phyloP scores from a whole-genome alignment of 2,113 vertebrate species.

The Candoia aspera region DNA sequence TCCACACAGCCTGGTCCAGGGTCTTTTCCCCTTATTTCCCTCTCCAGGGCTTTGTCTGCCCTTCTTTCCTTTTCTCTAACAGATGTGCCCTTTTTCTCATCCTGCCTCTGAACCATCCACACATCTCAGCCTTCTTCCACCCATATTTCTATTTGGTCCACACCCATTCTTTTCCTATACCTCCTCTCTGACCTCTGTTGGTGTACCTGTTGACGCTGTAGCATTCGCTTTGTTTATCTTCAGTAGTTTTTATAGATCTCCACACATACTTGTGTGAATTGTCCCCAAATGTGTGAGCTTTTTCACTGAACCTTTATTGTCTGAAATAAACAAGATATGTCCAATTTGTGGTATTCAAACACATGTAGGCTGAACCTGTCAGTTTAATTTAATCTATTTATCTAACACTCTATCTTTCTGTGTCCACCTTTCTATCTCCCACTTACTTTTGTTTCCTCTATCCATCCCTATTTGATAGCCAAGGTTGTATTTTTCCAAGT shows the following conservation, averaged over 20 bases:
- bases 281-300: background rate
- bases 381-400: background rate
- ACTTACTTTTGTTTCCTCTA: background rate
- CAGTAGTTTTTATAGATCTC: background rate
- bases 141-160: background rate
- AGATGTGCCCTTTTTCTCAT: background rate
- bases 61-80: background rate
- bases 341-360: background rate
- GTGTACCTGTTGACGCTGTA: background rate
- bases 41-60: conserved; percentile 5
- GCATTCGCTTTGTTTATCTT: background rate
- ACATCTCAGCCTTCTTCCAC: too few species aligned
- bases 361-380: background rate
- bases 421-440: background rate
- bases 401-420: background rate
- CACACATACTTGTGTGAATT: background rate
- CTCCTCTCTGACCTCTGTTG: background rate
- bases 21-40: background rate
- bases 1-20: background rate
- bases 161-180: background rate
- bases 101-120: too few species aligned
- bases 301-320: background rate
- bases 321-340: background rate
- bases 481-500: background rate
- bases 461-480: background rate